These are phyloP conservation scores for Lepidurus packardi DNA, from an alignment of 1,140 invertebrate genomes.

Conservation along the genomic window DNA sequence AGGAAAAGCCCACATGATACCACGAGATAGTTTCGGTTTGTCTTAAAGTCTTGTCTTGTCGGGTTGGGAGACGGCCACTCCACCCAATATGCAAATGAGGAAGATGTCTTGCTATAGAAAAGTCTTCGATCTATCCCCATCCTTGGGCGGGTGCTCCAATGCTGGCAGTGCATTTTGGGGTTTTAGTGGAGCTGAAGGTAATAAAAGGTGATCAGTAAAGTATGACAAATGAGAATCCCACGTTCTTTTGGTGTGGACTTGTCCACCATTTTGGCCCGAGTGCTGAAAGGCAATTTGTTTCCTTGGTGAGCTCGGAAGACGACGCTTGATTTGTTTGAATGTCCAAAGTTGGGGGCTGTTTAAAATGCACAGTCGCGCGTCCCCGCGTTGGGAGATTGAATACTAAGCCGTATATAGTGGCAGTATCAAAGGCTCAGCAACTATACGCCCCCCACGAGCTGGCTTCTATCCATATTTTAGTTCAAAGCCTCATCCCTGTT, in stretches of 20 bases:
- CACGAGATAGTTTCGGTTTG: constrained; percentile 16
- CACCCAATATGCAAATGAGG: constrained; percentile 19
- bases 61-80: constrained; percentile 2
- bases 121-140: constrained; percentile 12
- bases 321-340: not conserved
- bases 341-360: not conserved
- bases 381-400: constrained; percentile 1
- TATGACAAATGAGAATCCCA: constrained; percentile 19
- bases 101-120: constrained; percentile 14
- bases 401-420: constrained; percentile 14
- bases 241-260: not conserved
- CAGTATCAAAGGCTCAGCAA: not conserved
- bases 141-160: constrained; percentile 1
- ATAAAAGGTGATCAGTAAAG: constrained; percentile 18
- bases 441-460: not conserved
- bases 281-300: constrained; percentile 19
- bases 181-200: constrained; percentile 18
- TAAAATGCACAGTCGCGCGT: constrained; percentile 8
- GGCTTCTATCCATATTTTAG: not conserved
- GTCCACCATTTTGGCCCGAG: not conserved
- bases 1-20: constrained; percentile 18
- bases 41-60: constrained; percentile 15
- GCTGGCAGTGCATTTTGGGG: not conserved
- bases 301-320: not conserved
- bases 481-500: not conserved